Evolutionary conservation across 2,113 vertebrate genomes (phyloP).

Genomic region (Coregonus clupeaformis): DNA sequence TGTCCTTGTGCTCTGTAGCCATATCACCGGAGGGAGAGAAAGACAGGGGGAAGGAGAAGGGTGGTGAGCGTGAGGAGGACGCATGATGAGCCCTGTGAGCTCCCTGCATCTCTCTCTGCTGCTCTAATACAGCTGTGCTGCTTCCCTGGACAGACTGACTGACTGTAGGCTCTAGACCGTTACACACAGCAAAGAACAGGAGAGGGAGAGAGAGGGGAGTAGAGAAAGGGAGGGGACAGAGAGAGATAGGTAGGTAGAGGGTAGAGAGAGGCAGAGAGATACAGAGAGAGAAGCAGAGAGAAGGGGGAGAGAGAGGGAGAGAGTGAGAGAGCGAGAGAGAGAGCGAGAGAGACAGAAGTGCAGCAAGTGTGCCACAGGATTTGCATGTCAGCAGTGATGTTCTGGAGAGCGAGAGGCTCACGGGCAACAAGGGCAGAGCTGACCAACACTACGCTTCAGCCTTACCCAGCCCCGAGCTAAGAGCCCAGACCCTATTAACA

Average conservation of each 20-base stretch:
- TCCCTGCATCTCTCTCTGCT: constrained; percentile 57
- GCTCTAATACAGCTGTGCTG: constrained; percentile 12
- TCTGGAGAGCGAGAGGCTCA: constrained; percentile 49
- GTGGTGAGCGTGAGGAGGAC: too few species aligned
- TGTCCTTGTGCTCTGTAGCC: constrained; percentile 85
- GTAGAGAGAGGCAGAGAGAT: constrained; percentile 5
- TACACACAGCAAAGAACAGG: constrained; percentile 30
- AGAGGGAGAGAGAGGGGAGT: not conserved
- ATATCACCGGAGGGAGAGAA: constrained; percentile 29
- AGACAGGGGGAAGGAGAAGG: constrained; percentile 38
- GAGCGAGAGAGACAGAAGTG: constrained; percentile 19
- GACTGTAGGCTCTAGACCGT: constrained; percentile 31
- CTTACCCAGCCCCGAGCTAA: constrained; percentile 20
- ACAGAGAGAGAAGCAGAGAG: constrained; percentile 25
- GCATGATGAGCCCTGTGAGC: not conserved
- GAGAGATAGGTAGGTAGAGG: constrained; percentile 23
- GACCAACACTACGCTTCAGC: constrained; percentile 35
- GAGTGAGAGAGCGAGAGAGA: constrained; percentile 9
- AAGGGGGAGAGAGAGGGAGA: constrained; percentile 38
- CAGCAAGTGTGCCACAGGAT: constrained; percentile 62
- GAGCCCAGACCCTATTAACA: constrained; percentile 44
- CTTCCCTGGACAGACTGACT: constrained; percentile 30
- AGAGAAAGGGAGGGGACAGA: constrained; percentile 8
- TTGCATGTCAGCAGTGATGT: constrained; percentile 70
- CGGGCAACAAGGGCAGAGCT: constrained; percentile 45